Conservation (phyloP, 2,113 vertebrate genomes). For the Chaenogobius annularis region DNA sequence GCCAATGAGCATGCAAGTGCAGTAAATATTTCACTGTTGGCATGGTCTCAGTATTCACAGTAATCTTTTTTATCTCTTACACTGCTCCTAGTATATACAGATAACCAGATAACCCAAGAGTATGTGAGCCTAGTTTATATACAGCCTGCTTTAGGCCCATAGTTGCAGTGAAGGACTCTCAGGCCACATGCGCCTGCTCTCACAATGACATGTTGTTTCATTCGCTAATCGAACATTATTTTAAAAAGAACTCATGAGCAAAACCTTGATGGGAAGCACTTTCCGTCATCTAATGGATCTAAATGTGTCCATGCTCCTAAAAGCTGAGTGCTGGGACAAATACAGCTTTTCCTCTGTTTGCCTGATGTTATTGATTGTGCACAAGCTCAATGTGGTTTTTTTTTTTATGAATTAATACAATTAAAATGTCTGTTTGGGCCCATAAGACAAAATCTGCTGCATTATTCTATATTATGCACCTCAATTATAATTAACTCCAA, state of each 20-base stretch:
- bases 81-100: no score
- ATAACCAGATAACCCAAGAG: no score
- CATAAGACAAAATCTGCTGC: not conserved
- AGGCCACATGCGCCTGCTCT: no score
- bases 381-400: not conserved
- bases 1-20: no score
- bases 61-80: no score
- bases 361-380: slow-evolving; percentile 40
- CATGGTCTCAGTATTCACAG: no score
- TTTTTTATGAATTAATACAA: not conserved
- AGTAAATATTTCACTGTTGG: no score
- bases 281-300: slow-evolving; percentile 46
- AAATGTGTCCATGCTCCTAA: slow-evolving; percentile 61
- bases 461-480: slow-evolving; percentile 21
- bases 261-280: slow-evolving; percentile 50
- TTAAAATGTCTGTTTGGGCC: not conserved
- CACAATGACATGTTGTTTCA: not conserved
- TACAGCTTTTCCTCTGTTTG: slow-evolving; percentile 26
- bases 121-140: no score
- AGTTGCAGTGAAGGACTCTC: not conserved
- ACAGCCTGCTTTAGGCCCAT: not conserved
- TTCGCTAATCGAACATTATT: not conserved
- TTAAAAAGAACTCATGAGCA: slow-evolving; percentile 17
- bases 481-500: slow-evolving; percentile 38
- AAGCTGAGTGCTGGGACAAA: slow-evolving; percentile 42